Evolutionary conservation across 2,797 vertebrate genomes (phyloP), one percentile per base, ranked within the genome.

Genomic region (Rhinogobio ventralis): DNA sequence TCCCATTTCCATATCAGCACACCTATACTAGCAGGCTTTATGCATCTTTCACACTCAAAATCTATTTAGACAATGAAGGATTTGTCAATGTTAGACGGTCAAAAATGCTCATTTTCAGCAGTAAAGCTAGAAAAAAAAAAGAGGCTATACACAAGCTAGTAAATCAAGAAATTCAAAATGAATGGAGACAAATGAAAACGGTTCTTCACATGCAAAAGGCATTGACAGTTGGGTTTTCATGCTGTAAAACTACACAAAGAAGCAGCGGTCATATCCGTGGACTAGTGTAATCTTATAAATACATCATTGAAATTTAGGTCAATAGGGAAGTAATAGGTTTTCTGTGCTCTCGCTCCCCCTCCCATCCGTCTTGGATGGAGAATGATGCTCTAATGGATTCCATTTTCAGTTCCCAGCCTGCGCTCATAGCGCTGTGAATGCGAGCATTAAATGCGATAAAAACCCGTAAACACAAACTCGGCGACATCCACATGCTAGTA

Each of bases 251-350:
- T 51, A 64, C 45, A 79, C 68, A 85, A 85, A 79, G 78, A 84
- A 81, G 25, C 86, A 72, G 81, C 62, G 83, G 80, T 69, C 51
- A 78, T 82, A 79, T 82, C 85, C 30, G 83, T 72, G 82, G 62
- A 87, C 64, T 80, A 55, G 77, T 74, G 79, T 76, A 87, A 84
- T 85, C 89, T 89, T 87, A 88, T 74, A 88, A 89, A 91, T 87
- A 86, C 88, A 90, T 80, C 87, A 86, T 57, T 81, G 78, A 89
- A 89, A 91, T 89, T 89, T 86, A 91, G 91, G 91, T 91, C 91
- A 92, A 89, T 88, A 86, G 84, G 81, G 82, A 89, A 91, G 89
- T 88, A 87, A 87, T 87, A 89, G 81, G 82, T 79, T 79, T 88
- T 86, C 78, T 67, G 73, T 60, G 77, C 81, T 72, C 74, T 45